A percentile compares a stretch with the other conserved stretches of the same genome.
Evolutionary conservation across 1,140 invertebrate species (phyloP).

Genomic region (Gryon sp.): DNA sequence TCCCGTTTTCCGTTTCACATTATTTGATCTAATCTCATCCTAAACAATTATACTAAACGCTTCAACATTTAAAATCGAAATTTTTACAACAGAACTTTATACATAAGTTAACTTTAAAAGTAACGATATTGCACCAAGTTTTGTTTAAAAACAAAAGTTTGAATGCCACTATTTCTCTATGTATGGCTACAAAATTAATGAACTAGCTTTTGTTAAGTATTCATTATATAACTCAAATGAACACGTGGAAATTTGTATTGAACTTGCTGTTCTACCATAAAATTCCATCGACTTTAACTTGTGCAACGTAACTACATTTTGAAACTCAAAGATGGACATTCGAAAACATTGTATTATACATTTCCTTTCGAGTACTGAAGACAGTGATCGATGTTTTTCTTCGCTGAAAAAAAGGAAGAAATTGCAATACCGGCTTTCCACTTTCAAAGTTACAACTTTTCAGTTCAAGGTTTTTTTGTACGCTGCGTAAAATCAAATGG

Average conservation of each 20-base stretch:
- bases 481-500: background rate
- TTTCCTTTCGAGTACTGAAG: background rate
- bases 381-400: constrained; percentile 47
- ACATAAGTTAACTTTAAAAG: too few relatives aligned
- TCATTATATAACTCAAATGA: too few relatives aligned
- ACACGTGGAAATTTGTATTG: background rate
- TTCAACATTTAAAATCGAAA: too few relatives aligned
- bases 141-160: too few relatives aligned
- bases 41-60: too few relatives aligned
- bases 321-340: constrained; percentile 26
- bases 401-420: constrained; percentile 20
- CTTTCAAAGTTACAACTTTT: constrained; percentile 23
- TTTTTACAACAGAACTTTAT: too few relatives aligned
- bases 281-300: constrained; percentile 21
- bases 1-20: too few relatives aligned
- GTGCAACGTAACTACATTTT: constrained; percentile 11
- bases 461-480: constrained; percentile 7
- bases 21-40: too few relatives aligned
- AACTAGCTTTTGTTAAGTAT: too few relatives aligned
- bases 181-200: too few relatives aligned
- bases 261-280: constrained; percentile 5
- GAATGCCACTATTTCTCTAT: too few relatives aligned
- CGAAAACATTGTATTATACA: constrained; percentile 39
- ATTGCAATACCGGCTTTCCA: background rate
- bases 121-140: too few relatives aligned